Evolutionary conservation across 2,797 vertebrate genomes (phyloP), one percentile per base, ranked within the genome.

Genomic region (Spheniscus humboldti): DNA sequence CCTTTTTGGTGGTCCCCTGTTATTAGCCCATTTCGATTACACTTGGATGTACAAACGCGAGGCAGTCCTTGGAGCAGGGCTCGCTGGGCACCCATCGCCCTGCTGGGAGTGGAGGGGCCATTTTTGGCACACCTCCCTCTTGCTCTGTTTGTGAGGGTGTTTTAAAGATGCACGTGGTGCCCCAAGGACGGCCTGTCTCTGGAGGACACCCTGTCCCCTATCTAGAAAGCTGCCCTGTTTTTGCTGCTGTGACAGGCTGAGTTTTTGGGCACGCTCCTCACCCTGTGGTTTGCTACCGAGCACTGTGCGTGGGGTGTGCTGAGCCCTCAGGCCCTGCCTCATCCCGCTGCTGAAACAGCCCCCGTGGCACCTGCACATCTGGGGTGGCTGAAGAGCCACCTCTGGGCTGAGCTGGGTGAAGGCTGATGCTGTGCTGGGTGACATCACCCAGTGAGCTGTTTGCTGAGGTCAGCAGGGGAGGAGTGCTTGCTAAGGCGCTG

Each of bases 281-380:
- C 17, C 6, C 7, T 4, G 11, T 31, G 31, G 5, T 9, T 69
- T 1, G 13, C 48, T 47, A 9, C 28, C 0, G 5, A n/a, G n/a
- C 35, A 11, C 27, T 0, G 1, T 0, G 4, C 3, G 11, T 41
- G 27, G 27, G 55, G 18, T 28, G 35, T 28, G 37, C 75, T 27
- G 67, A n/a, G 62, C 2, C 7, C 52, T 47, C 3, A 0, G 43
- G 28, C 18, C 33, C 35, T 18, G 20, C 56, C 14, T 55, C 7
- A 5, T 35, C n/a, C 33, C 2, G 0, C 43, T 22, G 45, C 18
- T 14, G 28, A 31, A 39, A 63, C 0, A 3, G n/a, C 13, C 9
- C 5, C 50, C 0, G 0, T 10, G 59, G 72, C 60, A 18, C n/a
- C 83, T 43, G 66, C 73, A 22, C 52, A 4, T 10, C 73, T 10